Conservation (phyloP, 2,888 invertebrate genomes). For the Heteromurus nitidus region DNA sequence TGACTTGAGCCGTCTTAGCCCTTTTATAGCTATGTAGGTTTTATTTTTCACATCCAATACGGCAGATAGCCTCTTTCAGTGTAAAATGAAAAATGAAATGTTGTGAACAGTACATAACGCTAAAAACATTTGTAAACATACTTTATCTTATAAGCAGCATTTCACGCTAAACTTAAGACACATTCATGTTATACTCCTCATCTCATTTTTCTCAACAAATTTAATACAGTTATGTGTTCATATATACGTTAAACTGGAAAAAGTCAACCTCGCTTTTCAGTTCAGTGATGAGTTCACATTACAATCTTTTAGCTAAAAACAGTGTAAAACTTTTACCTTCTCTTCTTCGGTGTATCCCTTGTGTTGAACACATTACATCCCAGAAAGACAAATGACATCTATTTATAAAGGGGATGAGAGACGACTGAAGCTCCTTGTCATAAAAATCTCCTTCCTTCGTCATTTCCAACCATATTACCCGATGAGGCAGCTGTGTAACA, state of each 20-base stretch:
- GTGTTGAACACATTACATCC: constrained; percentile 18
- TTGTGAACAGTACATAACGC: constrained; percentile 25
- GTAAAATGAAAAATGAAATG: constrained; percentile 60
- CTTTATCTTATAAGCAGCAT: too few species aligned
- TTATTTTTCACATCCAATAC: constrained; percentile 43
- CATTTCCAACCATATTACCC: constrained; percentile 36
- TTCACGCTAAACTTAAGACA: too few species aligned
- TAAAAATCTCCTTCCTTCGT: constrained; percentile 47
- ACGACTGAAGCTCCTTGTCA: constrained; percentile 42
- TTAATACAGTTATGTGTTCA: too few species aligned
- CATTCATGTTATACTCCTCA: too few species aligned
- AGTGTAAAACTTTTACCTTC: not conserved
- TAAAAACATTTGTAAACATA: constrained; percentile 7
- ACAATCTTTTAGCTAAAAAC: not conserved
- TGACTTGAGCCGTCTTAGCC: constrained; percentile 52
- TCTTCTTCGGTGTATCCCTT: constrained; percentile 7
- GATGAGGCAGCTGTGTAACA: constrained; percentile 2
- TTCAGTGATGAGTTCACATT: too few species aligned
- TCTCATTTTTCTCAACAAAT: too few species aligned
- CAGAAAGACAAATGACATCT: constrained; percentile 57
- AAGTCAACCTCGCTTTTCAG: too few species aligned
- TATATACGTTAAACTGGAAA: too few species aligned
- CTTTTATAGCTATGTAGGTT: constrained; percentile 22
- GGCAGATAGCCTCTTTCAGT: constrained; percentile 34
- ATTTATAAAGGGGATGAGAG: constrained; percentile 49